Conservation (phyloP, 1,140 invertebrate genomes). For the Drosophila malerkotliana region DNA sequence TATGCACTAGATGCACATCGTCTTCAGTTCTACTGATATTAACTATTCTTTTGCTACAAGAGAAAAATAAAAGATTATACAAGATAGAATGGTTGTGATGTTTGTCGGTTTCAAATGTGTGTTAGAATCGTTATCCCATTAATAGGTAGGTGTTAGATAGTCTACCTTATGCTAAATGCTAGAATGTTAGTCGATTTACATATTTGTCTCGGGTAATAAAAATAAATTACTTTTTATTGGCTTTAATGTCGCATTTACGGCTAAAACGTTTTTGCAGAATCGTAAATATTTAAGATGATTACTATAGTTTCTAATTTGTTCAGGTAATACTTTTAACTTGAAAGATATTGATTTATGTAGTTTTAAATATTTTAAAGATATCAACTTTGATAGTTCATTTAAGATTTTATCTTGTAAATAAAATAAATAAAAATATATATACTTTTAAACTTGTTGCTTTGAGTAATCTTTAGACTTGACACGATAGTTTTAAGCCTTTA, state of each 20-base stretch:
- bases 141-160: slow-evolving; percentile 17
- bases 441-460: too few species aligned
- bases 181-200: background rate
- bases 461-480: too few species aligned
- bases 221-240: background rate
- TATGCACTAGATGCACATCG: slow-evolving; percentile 88
- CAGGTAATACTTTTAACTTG: background rate
- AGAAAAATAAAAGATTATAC: slow-evolving; percentile 82
- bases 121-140: slow-evolving; percentile 1
- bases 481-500: too few species aligned
- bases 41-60: slow-evolving; percentile 89
- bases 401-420: background rate
- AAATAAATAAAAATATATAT: too few species aligned
- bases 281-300: slow-evolving; percentile 20
- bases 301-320: too few species aligned
- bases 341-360: background rate
- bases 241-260: slow-evolving; percentile 6
- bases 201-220: background rate
- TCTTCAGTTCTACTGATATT: slow-evolving; percentile 90
- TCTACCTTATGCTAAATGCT: slow-evolving; percentile 9
- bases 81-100: slow-evolving; percentile 57
- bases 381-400: background rate
- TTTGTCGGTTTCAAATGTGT: slow-evolving; percentile 20
- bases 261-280: background rate
- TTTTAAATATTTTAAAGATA: background rate